Evolutionary conservation across 1,140 invertebrate species (phyloP).

Genomic region (Anoplolepis gracilipes): DNA sequence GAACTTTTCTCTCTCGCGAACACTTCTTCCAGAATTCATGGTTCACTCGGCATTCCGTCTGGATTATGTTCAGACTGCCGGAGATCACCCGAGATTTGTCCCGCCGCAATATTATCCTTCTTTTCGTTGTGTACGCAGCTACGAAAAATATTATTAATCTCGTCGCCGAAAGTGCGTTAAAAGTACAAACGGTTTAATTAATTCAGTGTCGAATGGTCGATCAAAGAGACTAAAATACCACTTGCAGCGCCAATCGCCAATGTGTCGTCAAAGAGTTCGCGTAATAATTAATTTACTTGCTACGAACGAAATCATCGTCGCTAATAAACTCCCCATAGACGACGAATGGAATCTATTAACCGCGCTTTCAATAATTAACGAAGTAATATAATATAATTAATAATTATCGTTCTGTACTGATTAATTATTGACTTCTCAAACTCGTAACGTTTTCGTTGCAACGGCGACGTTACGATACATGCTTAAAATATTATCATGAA

Average conservation of each 20-base stretch:
- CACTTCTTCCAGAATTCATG: constrained; percentile 70
- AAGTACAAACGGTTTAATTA: constrained; percentile 16
- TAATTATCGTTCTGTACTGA: neutral
- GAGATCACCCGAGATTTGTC: constrained; percentile 56
- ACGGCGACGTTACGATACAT: too few relatives aligned
- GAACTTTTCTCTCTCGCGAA: constrained; percentile 75
- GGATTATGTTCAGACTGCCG: constrained; percentile 61
- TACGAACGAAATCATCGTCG: neutral
- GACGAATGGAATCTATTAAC: constrained; percentile 40
- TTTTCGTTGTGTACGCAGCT: neutral
- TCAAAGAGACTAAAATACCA: neutral
- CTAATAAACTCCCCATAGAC: constrained; percentile 5
- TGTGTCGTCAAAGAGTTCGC: neutral
- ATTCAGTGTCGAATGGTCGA: neutral
- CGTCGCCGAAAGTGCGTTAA: constrained; percentile 21
- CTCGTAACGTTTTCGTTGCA: neutral
- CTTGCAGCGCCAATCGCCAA: neutral
- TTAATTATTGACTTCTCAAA: constrained; percentile 23
- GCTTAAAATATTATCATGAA: neutral
- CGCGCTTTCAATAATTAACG: constrained; percentile 37
- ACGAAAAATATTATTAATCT: constrained; percentile 24
- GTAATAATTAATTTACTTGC: constrained; percentile 32
- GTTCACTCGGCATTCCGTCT: constrained; percentile 64
- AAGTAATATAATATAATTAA: neutral
- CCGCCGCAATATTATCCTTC: constrained; percentile 19